These are phyloP conservation scores for Pachycephala philippinensis DNA, from an alignment of 2,113 vertebrate genomes.

Conservation along the genomic window DNA sequence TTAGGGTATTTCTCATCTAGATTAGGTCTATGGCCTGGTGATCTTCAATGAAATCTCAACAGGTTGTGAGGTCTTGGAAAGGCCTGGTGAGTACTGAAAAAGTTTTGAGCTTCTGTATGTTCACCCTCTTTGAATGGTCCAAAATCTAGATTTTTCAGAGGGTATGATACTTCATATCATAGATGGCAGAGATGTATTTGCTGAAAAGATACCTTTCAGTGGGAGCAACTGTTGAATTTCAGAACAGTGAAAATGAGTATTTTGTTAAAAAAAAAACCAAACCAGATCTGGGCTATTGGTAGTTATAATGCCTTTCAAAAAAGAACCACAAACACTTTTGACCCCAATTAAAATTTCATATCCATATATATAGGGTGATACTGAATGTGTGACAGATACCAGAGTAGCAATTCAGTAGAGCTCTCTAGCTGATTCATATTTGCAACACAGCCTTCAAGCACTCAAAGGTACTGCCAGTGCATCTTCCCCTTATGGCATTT, in stretches of 20 bases:
- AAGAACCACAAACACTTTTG: background rate
- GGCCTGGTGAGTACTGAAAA: background rate
- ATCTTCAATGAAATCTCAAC: background rate
- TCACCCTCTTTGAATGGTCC: background rate
- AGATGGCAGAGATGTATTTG: background rate
- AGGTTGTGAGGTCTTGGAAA: background rate
- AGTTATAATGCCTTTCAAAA: background rate
- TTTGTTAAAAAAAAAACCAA: background rate
- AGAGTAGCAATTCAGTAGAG: background rate
- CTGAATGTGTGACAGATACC: background rate
- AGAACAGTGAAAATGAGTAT: background rate
- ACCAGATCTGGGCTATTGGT: background rate
- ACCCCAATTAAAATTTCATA: background rate
- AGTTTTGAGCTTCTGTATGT: background rate
- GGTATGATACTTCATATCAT: background rate
- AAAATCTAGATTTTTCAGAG: background rate
- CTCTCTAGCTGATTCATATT: background rate
- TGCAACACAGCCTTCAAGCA: background rate
- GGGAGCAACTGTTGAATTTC: background rate
- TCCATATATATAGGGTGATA: background rate
- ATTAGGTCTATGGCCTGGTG: background rate
- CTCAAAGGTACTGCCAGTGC: background rate
- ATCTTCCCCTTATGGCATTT: background rate
- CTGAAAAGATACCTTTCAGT: background rate
- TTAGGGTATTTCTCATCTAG: background rate